Percentiles rank a stretch among this genome's conserved stretches.
These are phyloP conservation scores for Dryoscopus gambensis DNA, from an alignment of 2,113 vertebrate genomes.

Conservation along the genomic window DNA sequence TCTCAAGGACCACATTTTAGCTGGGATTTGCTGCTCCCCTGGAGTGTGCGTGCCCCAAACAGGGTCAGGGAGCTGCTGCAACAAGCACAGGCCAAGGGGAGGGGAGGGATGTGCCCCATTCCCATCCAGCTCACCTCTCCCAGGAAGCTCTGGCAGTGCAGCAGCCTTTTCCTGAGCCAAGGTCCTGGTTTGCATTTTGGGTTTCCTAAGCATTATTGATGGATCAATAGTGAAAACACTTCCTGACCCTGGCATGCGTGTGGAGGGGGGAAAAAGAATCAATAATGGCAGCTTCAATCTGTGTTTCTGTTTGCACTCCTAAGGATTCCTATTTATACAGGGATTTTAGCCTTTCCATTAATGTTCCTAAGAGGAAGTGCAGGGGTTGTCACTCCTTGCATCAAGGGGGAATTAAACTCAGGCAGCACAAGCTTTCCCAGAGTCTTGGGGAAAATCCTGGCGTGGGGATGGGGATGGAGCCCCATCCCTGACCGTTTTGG, in stretches of 20 bases:
- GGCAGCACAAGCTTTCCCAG: not conserved
- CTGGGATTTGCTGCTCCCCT: not conserved
- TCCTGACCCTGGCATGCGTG: not conserved
- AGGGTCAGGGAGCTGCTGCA: not conserved
- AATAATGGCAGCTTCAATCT: not conserved
- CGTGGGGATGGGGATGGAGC: not conserved
- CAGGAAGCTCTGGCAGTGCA: not conserved
- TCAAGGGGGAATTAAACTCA: not conserved
- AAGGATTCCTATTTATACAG: not conserved
- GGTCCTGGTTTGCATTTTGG: not conserved
- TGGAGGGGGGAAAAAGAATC: not conserved
- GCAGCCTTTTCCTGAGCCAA: not conserved
- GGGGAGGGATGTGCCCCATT: not conserved
- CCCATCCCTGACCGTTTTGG: not conserved
- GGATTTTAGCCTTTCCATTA: not conserved
- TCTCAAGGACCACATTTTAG: not conserved
- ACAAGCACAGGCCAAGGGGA: not conserved
- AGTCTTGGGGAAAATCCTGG: not conserved
- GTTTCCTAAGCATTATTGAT: conserved; percentile 9
- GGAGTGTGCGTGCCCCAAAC: fast-evolving
- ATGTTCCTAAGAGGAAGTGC: not conserved
- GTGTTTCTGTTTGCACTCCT: not conserved
- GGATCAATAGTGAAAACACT: not conserved
- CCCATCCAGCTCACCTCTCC: fast-evolving
- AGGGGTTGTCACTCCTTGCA: not conserved